phyloP scores from a whole-genome alignment of 1,140 invertebrate species.

The Zaprionus tsacasi region DNA sequence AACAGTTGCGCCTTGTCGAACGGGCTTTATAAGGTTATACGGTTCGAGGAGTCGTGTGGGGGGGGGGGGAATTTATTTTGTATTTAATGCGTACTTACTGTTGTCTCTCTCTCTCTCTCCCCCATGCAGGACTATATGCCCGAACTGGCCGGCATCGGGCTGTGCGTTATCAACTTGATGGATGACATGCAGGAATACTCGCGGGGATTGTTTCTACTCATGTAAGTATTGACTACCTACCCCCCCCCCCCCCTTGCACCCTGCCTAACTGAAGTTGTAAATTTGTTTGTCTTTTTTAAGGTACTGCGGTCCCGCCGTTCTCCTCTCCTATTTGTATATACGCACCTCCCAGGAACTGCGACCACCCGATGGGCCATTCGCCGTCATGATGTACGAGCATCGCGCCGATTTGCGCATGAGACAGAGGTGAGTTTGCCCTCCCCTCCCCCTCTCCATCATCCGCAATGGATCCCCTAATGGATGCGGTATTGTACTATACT shows the following conservation, averaged over 20 bases:
- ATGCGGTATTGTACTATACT: no score
- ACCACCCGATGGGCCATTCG: slow-evolving; percentile 85
- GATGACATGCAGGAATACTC: slow-evolving; percentile 88
- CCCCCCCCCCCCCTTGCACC: not conserved
- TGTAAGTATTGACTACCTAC: slow-evolving; percentile 86
- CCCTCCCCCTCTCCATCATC: no score
- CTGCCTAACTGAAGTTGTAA: not conserved
- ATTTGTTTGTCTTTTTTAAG: slow-evolving; percentile 66
- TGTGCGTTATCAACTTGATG: slow-evolving; percentile 87
- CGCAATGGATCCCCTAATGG: no score
- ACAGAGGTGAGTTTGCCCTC: slow-evolving; percentile 73
- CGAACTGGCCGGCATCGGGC: slow-evolving; percentile 85
- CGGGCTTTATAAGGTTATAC: not conserved
- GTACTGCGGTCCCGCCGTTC: slow-evolving; percentile 87
- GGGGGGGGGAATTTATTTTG: not conserved
- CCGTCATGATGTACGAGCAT: slow-evolving; percentile 86
- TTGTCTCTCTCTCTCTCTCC: not conserved
- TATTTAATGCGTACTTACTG: not conserved
- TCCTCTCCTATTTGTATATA: slow-evolving; percentile 87
- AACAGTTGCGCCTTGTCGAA: not conserved
- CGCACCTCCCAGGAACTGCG: slow-evolving; percentile 87
- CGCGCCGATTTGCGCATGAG: slow-evolving; percentile 78
- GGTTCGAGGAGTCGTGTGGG: not conserved
- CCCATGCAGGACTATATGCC: slow-evolving; percentile 85
- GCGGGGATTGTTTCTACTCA: slow-evolving; percentile 86